Evolutionary conservation across 92 coral and sea anemone genomes (phyloP), one percentile per base, ranked within the genome.

Genomic region (Phenganax subtilis): DNA sequence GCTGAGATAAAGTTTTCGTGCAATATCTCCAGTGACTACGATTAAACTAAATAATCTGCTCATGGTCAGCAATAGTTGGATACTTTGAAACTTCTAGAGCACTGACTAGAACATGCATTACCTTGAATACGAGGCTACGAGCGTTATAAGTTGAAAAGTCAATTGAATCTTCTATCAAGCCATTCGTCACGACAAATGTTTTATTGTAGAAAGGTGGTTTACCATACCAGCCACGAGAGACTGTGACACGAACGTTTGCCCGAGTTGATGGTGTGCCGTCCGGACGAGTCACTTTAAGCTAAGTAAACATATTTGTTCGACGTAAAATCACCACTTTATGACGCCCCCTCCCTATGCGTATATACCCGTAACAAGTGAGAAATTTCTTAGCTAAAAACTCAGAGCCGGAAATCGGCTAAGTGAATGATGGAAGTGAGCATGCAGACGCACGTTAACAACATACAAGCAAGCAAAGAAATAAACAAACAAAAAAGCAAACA

Each of bases 211-310:
- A 14, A 8, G 10, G 3, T 12, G 57, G 8, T 12, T 8, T 9
- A 3, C 25, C 16, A 17, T 9, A 52, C 44, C 68, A 68, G 10
- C 72, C 72, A 47, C 83, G 57, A 7, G 31, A 8, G 7, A 85
- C 82, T 57, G 69, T 85, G 52, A 91, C 84, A 8, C 54, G 58
- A 12, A 91, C 81, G 0, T 64, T 16, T 55, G 85, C 85, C 29
- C 85, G 85, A 12, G 69, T 84, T 61, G 85, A 75, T 7, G 93
- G 97, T 8, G 77, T 75, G 55, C 90, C 91, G 65, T 90, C 97
- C 52, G 92, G 89, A 58, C 80, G 60, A 15, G 87, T 89, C 12
- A 89, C 97, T 62, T 75, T 85, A 14, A 91, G 85, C 97, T 91
- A 37, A 37, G 47, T 62, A 12, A 80, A 10, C 64, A 6, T 80